phyloP scores from a whole-genome alignment of 2,888 invertebrate species.

The Ochropacha duplaris region DNA sequence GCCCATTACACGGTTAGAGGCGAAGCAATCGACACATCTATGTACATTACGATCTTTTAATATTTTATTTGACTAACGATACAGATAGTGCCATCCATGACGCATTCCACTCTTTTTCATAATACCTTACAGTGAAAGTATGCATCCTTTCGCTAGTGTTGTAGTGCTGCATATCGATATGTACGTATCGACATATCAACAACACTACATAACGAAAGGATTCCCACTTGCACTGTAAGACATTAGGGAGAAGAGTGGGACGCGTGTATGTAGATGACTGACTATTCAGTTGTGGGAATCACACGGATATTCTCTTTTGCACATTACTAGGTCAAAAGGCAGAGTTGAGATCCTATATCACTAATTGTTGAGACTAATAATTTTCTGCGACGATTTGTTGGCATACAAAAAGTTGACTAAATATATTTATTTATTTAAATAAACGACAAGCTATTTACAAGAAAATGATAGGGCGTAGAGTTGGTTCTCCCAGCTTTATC shows the following conservation, averaged over 20 bases:
- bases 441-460: slow-evolving; percentile 33
- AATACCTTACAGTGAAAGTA: too few species aligned
- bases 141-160: too few species aligned
- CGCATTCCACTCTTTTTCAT: too few species aligned
- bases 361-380: background rate
- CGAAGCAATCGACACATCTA: background rate
- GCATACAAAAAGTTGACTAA: slow-evolving; percentile 2
- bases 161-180: too few species aligned
- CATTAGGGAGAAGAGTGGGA: too few species aligned
- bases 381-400: background rate
- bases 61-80: background rate
- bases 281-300: background rate
- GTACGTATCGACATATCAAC: too few species aligned
- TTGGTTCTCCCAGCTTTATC: slow-evolving; percentile 65
- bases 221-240: too few species aligned
- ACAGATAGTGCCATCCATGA: too few species aligned
- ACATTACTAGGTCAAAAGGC: background rate
- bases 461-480: slow-evolving; percentile 55
- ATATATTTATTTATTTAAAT: slow-evolving; percentile 31
- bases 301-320: background rate
- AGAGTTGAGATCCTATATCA: slow-evolving; percentile 8
- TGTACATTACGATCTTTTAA: too few species aligned
- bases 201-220: too few species aligned
- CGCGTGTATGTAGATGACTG: too few species aligned
- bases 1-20: background rate